phyloP scores from a whole-genome alignment of 2,797 vertebrate species.

The Poliocrania exsul region DNA sequence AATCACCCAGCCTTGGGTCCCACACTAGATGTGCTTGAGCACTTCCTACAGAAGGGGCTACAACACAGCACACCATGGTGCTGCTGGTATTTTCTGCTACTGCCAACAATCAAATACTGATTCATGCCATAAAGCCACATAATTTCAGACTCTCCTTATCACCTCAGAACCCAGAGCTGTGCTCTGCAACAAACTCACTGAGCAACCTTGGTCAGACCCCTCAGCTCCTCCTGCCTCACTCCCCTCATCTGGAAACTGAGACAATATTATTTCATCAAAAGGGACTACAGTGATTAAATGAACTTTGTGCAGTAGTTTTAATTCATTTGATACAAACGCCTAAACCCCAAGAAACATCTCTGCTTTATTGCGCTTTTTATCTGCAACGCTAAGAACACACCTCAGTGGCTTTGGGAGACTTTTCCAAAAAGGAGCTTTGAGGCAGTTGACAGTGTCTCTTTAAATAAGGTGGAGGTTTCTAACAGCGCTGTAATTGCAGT shows the following conservation, averaged over 20 bases:
- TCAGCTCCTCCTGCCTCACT: not conserved
- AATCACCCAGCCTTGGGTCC: not conserved
- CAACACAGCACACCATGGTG: fast-evolving
- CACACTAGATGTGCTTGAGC: not conserved
- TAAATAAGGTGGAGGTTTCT: slow-evolving; percentile 44
- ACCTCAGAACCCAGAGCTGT: not conserved
- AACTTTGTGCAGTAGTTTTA: not conserved
- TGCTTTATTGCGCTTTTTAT: not conserved
- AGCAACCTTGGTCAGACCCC: not conserved
- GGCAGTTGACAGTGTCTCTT: slow-evolving; percentile 53
- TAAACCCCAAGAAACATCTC: not conserved
- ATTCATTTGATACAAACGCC: not conserved
- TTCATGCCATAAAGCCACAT: not conserved
- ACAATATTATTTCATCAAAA: not conserved
- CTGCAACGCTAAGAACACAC: not conserved
- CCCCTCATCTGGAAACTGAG: not conserved
- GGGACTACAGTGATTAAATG: not conserved
- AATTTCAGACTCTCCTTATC: not conserved
- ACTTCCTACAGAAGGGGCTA: not conserved
- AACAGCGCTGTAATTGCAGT: slow-evolving; percentile 36
- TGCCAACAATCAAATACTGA: not conserved
- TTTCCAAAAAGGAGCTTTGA: not conserved
- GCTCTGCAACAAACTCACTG: not conserved
- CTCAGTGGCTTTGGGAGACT: not conserved
- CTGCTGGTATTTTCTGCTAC: not conserved